These are phyloP conservation scores for Pseudopodoces humilis DNA, from an alignment of 2,113 vertebrate species.

Conservation along the genomic window DNA sequence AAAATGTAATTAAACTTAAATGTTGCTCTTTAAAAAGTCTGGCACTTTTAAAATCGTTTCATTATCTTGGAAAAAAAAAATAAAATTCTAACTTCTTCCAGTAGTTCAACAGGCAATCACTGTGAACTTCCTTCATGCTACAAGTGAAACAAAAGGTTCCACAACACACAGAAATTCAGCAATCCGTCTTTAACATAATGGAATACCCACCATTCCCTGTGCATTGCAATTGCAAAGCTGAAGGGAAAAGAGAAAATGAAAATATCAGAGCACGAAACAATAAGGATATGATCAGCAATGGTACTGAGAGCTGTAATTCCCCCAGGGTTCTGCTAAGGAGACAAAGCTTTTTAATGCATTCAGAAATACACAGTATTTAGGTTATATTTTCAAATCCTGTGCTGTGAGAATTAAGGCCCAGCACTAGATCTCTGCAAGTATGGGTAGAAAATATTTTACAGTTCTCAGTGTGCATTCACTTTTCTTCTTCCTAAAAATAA, in stretches of 20 bases:
- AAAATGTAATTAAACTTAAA: not conserved
- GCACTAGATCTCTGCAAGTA: not conserved
- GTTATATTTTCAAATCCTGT: not conserved
- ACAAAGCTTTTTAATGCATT: not conserved
- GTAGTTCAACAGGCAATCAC: not conserved
- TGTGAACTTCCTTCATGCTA: not conserved
- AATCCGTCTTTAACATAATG: not conserved
- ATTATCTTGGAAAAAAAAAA: not conserved
- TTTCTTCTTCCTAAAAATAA: not conserved
- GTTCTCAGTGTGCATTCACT: not conserved
- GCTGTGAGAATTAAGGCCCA: not conserved
- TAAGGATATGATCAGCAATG: not conserved
- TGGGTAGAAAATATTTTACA: not conserved
- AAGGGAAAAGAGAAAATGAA: not conserved
- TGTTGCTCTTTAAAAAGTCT: not conserved
- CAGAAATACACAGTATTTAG: not conserved
- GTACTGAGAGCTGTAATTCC: not conserved
- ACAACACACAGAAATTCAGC: not conserved
- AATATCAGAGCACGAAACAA: not conserved
- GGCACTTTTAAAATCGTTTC: not conserved
- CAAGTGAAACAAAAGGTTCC: not conserved
- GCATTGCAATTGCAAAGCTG: not conserved
- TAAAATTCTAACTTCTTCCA: not conserved
- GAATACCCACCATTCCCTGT: not conserved
- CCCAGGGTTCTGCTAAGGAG: not conserved